Evolutionary conservation across 2,113 vertebrate species (phyloP), one percentile per base, ranked within the genome.

Genomic region (Myotis lucifugus): DNA sequence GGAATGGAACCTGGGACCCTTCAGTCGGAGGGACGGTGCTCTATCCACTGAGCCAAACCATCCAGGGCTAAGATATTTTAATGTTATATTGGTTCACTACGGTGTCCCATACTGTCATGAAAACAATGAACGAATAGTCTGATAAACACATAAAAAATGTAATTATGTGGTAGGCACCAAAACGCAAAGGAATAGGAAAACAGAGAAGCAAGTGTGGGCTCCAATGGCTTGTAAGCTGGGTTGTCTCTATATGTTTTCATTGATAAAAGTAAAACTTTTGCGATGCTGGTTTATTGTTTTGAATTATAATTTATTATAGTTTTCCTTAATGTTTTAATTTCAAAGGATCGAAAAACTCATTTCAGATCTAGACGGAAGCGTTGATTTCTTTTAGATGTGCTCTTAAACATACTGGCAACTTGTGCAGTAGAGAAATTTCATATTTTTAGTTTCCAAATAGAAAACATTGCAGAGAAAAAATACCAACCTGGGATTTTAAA

Each of bases 241-340:
- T 94, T 67, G 37, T 93, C 29, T 67, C 4, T 82, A 21, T 86
- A 54, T 90, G 8, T 61, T 87, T 95, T 94, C 70, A 89, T 91
- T 93, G 91, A 81, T 61, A 56, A 61, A 91, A 96, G 56, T 83
- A 69, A 89, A 70, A 90, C 50, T 15, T 64, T 81, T 79, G 25
- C n/a, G 61, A n/a, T 79, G 11, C n/a, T 88, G 13, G 32, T 70
- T 91, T 87, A 82, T 66, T 52, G 32, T 29, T 66, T 50, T 90
- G 34, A 85, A 69, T 95, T 67, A 54, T 0, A 87, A 37, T 52
- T 92, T 85, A 42, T 17, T 85, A 42, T 17, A 50, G 5, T 74
- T 94, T 78, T 95, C 8, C 17, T 70, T 95, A 64, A 34, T 67
- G 56, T 79, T 88, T 95, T 92, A 95, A 95, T 93, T 93, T 93